These are phyloP conservation scores for Zelleria hepariella DNA, from an alignment of 2,888 invertebrate species.

Conservation along the genomic window DNA sequence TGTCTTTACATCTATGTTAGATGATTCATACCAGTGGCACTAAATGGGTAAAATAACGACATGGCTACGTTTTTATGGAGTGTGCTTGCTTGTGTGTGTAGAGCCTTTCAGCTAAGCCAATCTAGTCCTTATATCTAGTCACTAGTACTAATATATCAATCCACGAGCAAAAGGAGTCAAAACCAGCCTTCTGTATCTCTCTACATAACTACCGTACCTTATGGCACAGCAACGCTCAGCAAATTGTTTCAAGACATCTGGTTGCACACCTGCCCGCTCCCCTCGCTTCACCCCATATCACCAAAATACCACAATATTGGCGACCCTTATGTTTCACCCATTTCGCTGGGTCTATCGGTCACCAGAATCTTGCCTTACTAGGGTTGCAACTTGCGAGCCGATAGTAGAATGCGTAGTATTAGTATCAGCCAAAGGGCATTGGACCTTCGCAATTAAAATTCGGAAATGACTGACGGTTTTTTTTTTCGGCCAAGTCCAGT, in stretches of 20 bases:
- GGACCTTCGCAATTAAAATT: constrained; percentile 63
- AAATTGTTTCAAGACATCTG: constrained; percentile 71
- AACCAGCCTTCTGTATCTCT: not conserved
- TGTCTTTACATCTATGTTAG: no score
- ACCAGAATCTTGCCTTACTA: not conserved
- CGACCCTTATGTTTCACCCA: constrained; percentile 17
- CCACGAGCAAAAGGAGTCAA: not conserved
- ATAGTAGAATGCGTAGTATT: constrained; percentile 23
- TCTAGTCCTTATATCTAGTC: no score
- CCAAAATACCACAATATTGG: not conserved
- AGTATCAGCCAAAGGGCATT: constrained; percentile 50
- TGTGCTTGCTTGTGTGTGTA: no score
- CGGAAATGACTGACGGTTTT: constrained; percentile 66
- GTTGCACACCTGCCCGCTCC: constrained; percentile 60
- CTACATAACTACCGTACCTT: constrained; percentile 43
- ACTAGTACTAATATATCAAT: no score
- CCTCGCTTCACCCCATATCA: constrained; percentile 3
- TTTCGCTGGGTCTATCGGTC: not conserved
- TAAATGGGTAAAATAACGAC: no score
- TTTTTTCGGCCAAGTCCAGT: constrained; percentile 35
- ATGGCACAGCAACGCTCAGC: constrained; percentile 46
- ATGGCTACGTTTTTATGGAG: no score
- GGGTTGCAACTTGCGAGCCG: constrained; percentile 13
- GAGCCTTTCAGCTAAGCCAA: no score
- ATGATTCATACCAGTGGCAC: no score